Base-by-base conservation (phyloP, 1,140 invertebrate species). In the Ceratoteleas bidentatus region DNA sequence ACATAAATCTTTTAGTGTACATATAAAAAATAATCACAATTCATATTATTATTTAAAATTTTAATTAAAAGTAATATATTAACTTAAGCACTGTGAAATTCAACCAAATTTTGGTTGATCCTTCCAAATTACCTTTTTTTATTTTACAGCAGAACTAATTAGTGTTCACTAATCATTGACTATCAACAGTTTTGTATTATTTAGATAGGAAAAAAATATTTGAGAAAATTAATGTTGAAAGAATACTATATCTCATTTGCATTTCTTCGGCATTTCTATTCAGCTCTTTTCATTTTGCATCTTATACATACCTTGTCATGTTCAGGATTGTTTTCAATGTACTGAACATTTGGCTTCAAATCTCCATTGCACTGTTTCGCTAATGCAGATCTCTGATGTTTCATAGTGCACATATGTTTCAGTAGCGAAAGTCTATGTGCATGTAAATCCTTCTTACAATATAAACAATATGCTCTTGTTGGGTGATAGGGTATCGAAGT, bases 391-490 rank as follows among this genome's bases (percentile, higher is more conserved):
- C 72, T 53, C 10, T 69, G 65, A 45, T 77, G 74, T 54, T 77
- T 81, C 72, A 81, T 92, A 0, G 93, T 93, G 54, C 93, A 93
- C 14, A 92, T 93, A 54, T 94, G 93, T 62, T 93, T 94, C 14
- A 93, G 70, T 43, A 94, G 84, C 40, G 93, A 93, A 0, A 93
- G 75, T 68, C 93, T 84, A 87, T 94, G 93, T 3, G 93, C 93
- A 85, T 94, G 93, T n/a, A 94, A 85, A 75, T 92, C 92, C 84
- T 93, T 93, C 65, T 93, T 91, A 68, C 93, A 94, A 80, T 91
- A 93, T 34, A 89, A 88, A 78, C 93, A 94, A 73, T 91, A 93
- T 34, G 93, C 93, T 86, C 92, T 86, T 6, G 93, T 93, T 0
- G 91, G 89, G 85, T 92, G 85, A 70, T 87, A 84, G 11, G 92